Base-by-base conservation (phyloP, 2,888 invertebrate genomes). In the Laspeyria flexula region DNA sequence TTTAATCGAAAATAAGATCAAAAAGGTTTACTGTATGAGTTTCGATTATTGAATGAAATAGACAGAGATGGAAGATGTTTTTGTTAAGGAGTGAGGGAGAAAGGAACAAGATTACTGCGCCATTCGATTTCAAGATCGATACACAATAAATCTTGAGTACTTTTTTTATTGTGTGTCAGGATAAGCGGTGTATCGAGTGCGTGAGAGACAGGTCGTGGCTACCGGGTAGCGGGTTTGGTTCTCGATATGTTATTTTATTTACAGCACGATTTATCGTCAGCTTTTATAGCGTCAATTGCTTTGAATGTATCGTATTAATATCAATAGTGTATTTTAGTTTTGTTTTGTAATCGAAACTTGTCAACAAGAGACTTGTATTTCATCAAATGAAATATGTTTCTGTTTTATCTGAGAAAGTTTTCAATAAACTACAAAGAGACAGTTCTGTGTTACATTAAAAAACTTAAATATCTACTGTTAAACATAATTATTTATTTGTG, bases 81-180 rank as follows among this genome's bases (percentile, higher is more conserved):
- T n/a, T n/a, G 11, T 30, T 16, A 11, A 53, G 13, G 75, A 42
- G 39, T 10, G 63, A 76, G 23, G 29, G 68, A 55, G 73, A 78
- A 0, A 37, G 50, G 6, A 37, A 45, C 23, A 65, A 65, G 62
- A 73, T 77, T 75, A 78, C 72, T 71, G 71, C 60, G 55, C 60
- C 73, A 76, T 76, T 78, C 78, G 81, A 83, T 83, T 77, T 73
- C 68, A 73, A 77, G 83, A 84, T 85, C 83, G 83, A 84, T 85
- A 77, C 77, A 80, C 83, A 77, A 84, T 85, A 85, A 83, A 84
- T 85, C 84, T 81, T 73, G 46, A 58, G 72, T 75, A 53, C 66
- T 80, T 79, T 76, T 74, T 79, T 79, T 77, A 67, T 66, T 50
- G 56, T 57, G 42, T 57, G 65, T 67, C 65, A 57, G 70, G 75